A percentile compares a stretch with the other conserved stretches of the same genome.
phyloP scores from a whole-genome alignment of 2,888 invertebrate genomes.

The Tortricodes alternella region DNA sequence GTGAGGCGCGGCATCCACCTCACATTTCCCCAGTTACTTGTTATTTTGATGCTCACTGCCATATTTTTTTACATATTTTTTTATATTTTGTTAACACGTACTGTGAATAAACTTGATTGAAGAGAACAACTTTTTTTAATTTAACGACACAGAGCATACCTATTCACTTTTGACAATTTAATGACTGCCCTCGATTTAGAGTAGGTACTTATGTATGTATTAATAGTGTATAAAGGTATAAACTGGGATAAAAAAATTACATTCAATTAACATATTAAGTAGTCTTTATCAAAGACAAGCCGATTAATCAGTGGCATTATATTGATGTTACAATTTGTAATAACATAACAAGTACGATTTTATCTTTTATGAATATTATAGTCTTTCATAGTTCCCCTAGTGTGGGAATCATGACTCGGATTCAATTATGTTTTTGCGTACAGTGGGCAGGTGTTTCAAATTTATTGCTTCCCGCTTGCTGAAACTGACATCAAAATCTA shows the following conservation, averaged over 20 bases:
- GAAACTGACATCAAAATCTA: constrained; percentile 24
- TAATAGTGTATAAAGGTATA: not conserved
- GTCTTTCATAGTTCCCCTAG: constrained; percentile 16
- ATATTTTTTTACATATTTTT: constrained; percentile 59
- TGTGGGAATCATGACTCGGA: constrained; percentile 27
- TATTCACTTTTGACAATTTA: constrained; percentile 7
- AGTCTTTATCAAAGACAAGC: constrained; percentile 5
- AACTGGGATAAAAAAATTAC: constrained; percentile 12
- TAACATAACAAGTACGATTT: constrained; percentile 23
- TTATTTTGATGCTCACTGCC: constrained; percentile 58
- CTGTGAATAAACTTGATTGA: constrained; percentile 36
- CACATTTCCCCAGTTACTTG: constrained; percentile 38
- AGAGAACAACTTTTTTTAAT: constrained; percentile 24
- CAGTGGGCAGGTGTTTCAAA: constrained; percentile 30
- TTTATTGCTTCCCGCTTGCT: constrained; percentile 33
- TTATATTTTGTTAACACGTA: constrained; percentile 49
- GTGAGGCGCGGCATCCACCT: constrained; percentile 37
- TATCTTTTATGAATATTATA: constrained; percentile 18
- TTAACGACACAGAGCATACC: constrained; percentile 7
- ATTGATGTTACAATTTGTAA: constrained; percentile 22
- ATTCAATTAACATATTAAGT: constrained; percentile 4
- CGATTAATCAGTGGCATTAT: not conserved
- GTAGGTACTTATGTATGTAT: too few relatives aligned
- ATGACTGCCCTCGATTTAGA: not conserved
- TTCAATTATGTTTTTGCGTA: constrained; percentile 30